phyloP scores from a whole-genome alignment of 2,113 vertebrate genomes.

The Azemiops feae region DNA sequence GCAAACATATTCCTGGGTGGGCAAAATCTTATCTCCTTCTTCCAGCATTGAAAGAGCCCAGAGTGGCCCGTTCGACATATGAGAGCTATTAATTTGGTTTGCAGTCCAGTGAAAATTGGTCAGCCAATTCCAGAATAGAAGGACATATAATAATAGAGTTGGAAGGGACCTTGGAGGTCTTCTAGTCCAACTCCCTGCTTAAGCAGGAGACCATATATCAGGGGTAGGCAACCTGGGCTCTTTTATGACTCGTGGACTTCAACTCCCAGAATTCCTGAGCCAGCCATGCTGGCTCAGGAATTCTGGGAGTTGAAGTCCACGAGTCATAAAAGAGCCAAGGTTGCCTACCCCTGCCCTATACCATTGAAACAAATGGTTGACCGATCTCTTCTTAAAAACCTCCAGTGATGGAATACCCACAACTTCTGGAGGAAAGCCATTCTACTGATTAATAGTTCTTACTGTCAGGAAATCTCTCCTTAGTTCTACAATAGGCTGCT shows the following conservation, averaged over 20 bases:
- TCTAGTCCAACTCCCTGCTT: neutral
- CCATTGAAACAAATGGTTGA: neutral
- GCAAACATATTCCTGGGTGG: neutral
- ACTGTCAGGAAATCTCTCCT: neutral
- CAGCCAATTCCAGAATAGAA: neutral
- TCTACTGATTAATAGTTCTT: neutral
- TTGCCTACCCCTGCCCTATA: too few species aligned
- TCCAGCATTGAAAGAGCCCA: neutral
- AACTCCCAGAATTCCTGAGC: too few species aligned
- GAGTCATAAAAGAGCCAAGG: too few species aligned
- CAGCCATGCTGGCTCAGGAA: too few species aligned
- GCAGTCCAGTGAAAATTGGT: neutral
- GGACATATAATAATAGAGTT: neutral
- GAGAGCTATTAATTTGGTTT: slow-evolving; percentile 19
- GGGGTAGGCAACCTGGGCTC: too few species aligned
- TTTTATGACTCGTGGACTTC: too few species aligned
- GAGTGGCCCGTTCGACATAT: slow-evolving; percentile 8
- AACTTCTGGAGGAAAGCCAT: neutral
- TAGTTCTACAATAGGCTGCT: neutral
- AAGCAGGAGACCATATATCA: neutral
- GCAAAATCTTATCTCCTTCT: slow-evolving; percentile 1
- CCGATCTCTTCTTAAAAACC: neutral
- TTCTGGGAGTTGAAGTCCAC: too few species aligned
- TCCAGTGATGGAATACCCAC: neutral
- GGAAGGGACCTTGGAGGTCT: neutral